Percentiles rank a stretch among this genome's conserved stretches.
phyloP scores from a whole-genome alignment of 1,140 invertebrate genomes.

The Anastrepha obliqua region DNA sequence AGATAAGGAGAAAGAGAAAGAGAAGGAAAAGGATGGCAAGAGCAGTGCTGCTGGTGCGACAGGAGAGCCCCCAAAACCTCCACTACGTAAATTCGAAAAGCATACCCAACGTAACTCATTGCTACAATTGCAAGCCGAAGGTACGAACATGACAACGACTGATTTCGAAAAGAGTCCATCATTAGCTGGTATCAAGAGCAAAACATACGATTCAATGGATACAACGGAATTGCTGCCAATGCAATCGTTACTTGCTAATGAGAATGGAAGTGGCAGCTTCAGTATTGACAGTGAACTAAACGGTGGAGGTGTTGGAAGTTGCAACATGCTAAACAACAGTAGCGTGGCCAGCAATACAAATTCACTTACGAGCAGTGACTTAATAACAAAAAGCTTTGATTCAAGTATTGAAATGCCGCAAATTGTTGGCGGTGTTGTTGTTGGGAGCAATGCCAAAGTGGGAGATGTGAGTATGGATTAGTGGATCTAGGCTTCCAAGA shows the following conservation, averaged over 20 bases:
- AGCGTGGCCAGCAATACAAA: constrained; percentile 67
- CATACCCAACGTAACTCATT: constrained; percentile 71
- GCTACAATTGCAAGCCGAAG: constrained; percentile 68
- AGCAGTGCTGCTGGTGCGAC: background rate
- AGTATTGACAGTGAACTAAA: constrained; percentile 65
- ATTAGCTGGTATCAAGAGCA: constrained; percentile 57
- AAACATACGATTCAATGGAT: constrained; percentile 61
- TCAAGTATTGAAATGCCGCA: constrained; percentile 69
- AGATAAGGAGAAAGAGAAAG: constrained; percentile 67
- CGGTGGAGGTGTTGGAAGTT: constrained; percentile 60
- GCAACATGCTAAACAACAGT: constrained; percentile 58
- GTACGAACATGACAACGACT: background rate
- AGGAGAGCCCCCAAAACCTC: constrained; percentile 68
- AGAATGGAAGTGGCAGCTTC: constrained; percentile 70
- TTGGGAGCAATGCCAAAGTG: constrained; percentile 50
- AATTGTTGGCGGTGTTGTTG: constrained; percentile 3
- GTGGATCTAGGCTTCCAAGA: constrained; percentile 25
- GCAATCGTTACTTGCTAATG: constrained; percentile 68
- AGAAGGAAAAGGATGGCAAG: constrained; percentile 65
- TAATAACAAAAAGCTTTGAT: constrained; percentile 70
- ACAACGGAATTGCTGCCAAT: constrained; percentile 67
- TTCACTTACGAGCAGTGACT: constrained; percentile 71
- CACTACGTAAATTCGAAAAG: constrained; percentile 71
- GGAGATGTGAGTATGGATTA: constrained; percentile 56
- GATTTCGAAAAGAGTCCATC: constrained; percentile 64